Conservation (phyloP, 2,888 invertebrate species). For the Caenorhabditis wallacei region DNA sequence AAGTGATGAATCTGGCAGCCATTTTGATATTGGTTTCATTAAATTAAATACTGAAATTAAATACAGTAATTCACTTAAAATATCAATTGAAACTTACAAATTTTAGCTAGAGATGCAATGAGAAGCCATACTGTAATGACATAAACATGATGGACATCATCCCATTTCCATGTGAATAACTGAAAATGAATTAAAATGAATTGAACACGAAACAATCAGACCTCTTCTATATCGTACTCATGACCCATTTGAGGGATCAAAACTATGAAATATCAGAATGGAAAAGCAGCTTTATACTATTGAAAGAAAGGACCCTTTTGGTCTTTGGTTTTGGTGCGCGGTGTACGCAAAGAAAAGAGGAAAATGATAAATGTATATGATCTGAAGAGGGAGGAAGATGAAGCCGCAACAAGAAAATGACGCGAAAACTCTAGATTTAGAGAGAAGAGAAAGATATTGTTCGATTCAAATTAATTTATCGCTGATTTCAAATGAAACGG, state of each 20-base stretch:
- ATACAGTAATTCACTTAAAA: background rate
- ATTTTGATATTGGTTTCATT: slow-evolving; percentile 69
- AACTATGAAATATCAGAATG: background rate
- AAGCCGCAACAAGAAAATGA: slow-evolving; percentile 56
- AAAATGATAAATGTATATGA: slow-evolving; percentile 34
- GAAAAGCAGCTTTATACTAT: slow-evolving; percentile 37
- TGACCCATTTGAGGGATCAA: slow-evolving; percentile 45
- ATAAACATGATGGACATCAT: slow-evolving; percentile 71
- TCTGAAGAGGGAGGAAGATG: slow-evolving; percentile 22
- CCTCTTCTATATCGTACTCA: slow-evolving; percentile 56
- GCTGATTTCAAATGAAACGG: slow-evolving; percentile 44
- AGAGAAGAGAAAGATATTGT: slow-evolving; percentile 14
- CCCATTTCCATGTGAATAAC: slow-evolving; percentile 71
- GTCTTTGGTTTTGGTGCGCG: slow-evolving; percentile 58
- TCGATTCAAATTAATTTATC: slow-evolving; percentile 15
- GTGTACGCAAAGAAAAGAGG: slow-evolving; percentile 30
- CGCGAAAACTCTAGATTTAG: slow-evolving; percentile 28
- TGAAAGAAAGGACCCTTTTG: slow-evolving; percentile 19
- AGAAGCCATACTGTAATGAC: slow-evolving; percentile 71
- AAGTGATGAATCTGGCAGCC: slow-evolving; percentile 96
- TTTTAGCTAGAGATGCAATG: slow-evolving; percentile 72
- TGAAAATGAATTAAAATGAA: slow-evolving; percentile 16
- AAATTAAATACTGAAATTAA: slow-evolving; percentile 70
- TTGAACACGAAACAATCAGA: slow-evolving; percentile 5
- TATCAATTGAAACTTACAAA: slow-evolving; percentile 54